Evolutionary conservation across 2,113 vertebrate genomes (phyloP).

Genomic region (Pteruthius melanotis): DNA sequence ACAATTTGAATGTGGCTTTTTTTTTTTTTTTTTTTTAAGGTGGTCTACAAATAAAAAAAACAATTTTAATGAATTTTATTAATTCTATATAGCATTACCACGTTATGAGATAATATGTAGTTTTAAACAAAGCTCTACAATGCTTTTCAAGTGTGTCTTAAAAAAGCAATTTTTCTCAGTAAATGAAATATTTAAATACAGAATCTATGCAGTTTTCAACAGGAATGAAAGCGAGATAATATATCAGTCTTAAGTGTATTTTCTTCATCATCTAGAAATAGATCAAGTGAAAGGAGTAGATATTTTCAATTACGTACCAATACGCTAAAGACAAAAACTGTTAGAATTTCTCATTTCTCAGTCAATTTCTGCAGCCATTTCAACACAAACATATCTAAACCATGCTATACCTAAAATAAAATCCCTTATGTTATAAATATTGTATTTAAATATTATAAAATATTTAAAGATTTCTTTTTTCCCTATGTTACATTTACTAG

Average conservation of each 20-base stretch:
- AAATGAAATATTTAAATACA: background rate
- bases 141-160: background rate
- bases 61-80: background rate
- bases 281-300: background rate
- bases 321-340: background rate
- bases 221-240: background rate
- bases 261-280: background rate
- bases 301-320: background rate
- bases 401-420: background rate
- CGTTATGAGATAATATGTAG: background rate
- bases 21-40: background rate
- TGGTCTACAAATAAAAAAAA: background rate
- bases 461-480: background rate
- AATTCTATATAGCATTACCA: background rate
- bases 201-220: background rate
- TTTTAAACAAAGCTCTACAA: background rate
- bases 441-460: background rate
- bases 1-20: background rate
- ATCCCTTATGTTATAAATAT: background rate
- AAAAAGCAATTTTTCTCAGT: background rate
- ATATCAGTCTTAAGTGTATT: background rate
- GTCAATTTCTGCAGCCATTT: background rate
- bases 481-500: background rate
- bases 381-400: background rate
- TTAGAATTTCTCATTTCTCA: background rate